These are phyloP conservation scores for Paramisgurnus dabryanus DNA, from an alignment of 2,113 vertebrate species.

Conservation along the genomic window DNA sequence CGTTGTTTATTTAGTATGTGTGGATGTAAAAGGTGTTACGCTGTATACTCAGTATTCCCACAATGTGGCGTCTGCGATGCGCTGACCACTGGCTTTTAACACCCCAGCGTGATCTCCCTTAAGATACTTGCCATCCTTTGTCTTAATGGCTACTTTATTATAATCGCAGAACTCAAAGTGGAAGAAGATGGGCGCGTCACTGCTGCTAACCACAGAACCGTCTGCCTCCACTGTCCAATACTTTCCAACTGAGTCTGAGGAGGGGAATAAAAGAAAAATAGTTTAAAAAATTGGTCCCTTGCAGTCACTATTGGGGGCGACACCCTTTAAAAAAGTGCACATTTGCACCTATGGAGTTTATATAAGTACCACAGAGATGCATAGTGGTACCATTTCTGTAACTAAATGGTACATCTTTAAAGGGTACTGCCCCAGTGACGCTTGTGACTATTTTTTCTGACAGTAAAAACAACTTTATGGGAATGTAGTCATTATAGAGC, in stretches of 20 bases:
- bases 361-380: too few relatives aligned
- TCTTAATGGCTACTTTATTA: slow-evolving; percentile 92
- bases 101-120: slow-evolving; percentile 94
- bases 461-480: too few relatives aligned
- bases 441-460: too few relatives aligned
- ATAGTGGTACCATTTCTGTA: too few relatives aligned
- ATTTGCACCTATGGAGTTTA: too few relatives aligned
- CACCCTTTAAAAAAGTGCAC: too few relatives aligned
- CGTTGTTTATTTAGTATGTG: slow-evolving; percentile 21
- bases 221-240: slow-evolving; percentile 91
- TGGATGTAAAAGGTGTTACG: slow-evolving; percentile 54
- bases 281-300: too few relatives aligned
- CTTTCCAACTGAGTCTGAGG: slow-evolving; percentile 86
- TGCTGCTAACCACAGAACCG: slow-evolving; percentile 84
- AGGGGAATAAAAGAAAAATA: not conserved
- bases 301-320: too few relatives aligned
- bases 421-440: too few relatives aligned
- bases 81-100: slow-evolving; percentile 85
- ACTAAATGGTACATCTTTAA: too few relatives aligned
- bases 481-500: not conserved
- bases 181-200: slow-evolving; percentile 83
- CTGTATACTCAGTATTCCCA: slow-evolving; percentile 95
- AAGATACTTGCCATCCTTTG: slow-evolving; percentile 85
- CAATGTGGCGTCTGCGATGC: slow-evolving; percentile 85
- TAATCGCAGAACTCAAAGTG: slow-evolving; percentile 94